Conservation (phyloP, 2,888 invertebrate species). For the Agrotis puta region DNA sequence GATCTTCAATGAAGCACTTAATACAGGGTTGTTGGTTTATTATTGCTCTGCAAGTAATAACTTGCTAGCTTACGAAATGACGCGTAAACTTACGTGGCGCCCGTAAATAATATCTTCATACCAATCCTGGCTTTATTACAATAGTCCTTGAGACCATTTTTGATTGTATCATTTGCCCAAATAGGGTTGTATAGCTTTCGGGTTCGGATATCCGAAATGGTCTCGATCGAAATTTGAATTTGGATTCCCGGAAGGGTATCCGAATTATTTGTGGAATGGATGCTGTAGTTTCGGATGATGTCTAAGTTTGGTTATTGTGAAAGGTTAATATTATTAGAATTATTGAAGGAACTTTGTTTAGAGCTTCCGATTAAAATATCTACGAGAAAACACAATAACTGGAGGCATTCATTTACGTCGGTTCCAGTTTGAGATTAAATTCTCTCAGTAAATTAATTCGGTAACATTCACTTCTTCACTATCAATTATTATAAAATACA, state of each 20-base stretch:
- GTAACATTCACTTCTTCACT: not conserved
- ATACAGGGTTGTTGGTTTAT: constrained; percentile 72
- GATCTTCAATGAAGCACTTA: constrained; percentile 63
- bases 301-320: constrained; percentile 34
- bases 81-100: constrained; percentile 73
- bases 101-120: constrained; percentile 66
- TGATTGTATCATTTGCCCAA: constrained; percentile 49
- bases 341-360: constrained; percentile 2
- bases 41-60: constrained; percentile 77
- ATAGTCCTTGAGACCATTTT: constrained; percentile 62
- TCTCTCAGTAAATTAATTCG: not conserved
- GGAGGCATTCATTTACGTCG: not conserved
- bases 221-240: constrained; percentile 53
- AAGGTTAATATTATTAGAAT: constrained; percentile 15
- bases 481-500: not conserved
- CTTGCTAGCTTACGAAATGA: constrained; percentile 74
- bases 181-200: constrained; percentile 57
- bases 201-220: constrained; percentile 56
- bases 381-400: not conserved
- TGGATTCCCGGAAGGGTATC: constrained; percentile 48
- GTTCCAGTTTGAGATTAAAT: not conserved
- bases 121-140: constrained; percentile 65
- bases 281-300: constrained; percentile 47
- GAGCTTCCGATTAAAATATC: constrained; percentile 21
- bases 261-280: constrained; percentile 46